Conservation (phyloP, 2,888 invertebrate genomes). For the Tetragonisca angustula region DNA sequence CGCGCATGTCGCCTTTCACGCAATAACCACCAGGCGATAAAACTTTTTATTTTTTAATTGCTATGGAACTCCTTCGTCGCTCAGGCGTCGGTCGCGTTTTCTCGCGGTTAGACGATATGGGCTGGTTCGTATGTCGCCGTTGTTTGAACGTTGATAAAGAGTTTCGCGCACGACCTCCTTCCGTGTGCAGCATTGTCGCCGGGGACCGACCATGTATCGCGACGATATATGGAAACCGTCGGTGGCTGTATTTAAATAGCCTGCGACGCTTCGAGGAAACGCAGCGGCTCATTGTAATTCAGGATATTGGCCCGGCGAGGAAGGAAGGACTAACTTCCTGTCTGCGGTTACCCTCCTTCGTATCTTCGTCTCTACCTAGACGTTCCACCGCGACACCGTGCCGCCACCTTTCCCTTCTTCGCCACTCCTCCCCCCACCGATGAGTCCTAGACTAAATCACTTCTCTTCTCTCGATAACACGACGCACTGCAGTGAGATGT, state of each 20-base stretch:
- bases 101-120: not conserved
- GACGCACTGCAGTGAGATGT: too few species aligned
- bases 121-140: constrained; percentile 23
- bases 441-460: constrained; percentile 41
- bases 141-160: constrained; percentile 26
- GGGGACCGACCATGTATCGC: constrained; percentile 25
- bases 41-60: not conserved
- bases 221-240: constrained; percentile 53
- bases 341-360: constrained; percentile 60
- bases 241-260: constrained; percentile 76
- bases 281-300: constrained; percentile 79
- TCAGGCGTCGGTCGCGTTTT: not conserved
- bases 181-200: constrained; percentile 2
- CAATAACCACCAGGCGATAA: not conserved
- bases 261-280: constrained; percentile 74
- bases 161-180: constrained; percentile 15
- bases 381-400: constrained; percentile 24
- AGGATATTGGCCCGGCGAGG: constrained; percentile 79
- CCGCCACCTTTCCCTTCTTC: constrained; percentile 41
- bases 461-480: not conserved
- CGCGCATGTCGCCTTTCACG: not conserved
- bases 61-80: not conserved
- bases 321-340: constrained; percentile 77
- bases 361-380: constrained; percentile 47
- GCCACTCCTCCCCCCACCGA: not conserved